A percentile compares a stretch with the other conserved stretches of the same genome.
These are phyloP conservation scores for Sakesphorus luctuosus DNA, from an alignment of 2,113 vertebrate genomes.

Conservation along the genomic window DNA sequence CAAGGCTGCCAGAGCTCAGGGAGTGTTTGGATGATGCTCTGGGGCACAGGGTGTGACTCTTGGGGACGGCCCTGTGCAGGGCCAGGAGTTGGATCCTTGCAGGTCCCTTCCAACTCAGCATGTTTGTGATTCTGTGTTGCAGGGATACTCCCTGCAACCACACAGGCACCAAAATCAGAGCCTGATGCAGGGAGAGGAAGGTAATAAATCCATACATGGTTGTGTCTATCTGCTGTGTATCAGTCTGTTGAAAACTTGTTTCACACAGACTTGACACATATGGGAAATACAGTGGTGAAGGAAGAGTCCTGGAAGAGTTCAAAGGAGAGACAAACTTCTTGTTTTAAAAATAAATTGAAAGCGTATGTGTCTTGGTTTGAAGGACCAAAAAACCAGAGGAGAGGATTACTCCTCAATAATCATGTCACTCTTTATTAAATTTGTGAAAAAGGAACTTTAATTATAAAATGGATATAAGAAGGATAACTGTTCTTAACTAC, in stretches of 20 bases:
- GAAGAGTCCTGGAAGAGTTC: background rate
- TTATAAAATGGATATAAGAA: too few relatives aligned
- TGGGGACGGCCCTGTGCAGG: background rate
- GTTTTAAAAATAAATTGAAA: background rate
- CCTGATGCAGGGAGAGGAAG: background rate
- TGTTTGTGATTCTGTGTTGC: background rate
- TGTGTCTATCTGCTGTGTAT: background rate
- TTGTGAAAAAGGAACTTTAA: too few relatives aligned
- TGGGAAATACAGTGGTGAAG: background rate
- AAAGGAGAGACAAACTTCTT: background rate
- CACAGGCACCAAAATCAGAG: background rate
- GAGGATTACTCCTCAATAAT: too few relatives aligned
- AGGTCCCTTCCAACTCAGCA: background rate
- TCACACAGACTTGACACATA: too few relatives aligned
- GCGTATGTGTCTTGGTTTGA: too few relatives aligned
- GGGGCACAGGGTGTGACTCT: background rate
- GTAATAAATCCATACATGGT: background rate
- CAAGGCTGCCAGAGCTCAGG: background rate
- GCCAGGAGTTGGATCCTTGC: background rate
- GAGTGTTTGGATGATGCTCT: background rate
- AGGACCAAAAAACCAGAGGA: too few relatives aligned
- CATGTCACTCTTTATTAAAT: too few relatives aligned
- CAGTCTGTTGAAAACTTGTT: background rate
- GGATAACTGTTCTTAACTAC: too few relatives aligned
- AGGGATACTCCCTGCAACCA: background rate